Evolutionary conservation across 1,140 invertebrate genomes (phyloP).

Genomic region (Arctopsyche grandis): DNA sequence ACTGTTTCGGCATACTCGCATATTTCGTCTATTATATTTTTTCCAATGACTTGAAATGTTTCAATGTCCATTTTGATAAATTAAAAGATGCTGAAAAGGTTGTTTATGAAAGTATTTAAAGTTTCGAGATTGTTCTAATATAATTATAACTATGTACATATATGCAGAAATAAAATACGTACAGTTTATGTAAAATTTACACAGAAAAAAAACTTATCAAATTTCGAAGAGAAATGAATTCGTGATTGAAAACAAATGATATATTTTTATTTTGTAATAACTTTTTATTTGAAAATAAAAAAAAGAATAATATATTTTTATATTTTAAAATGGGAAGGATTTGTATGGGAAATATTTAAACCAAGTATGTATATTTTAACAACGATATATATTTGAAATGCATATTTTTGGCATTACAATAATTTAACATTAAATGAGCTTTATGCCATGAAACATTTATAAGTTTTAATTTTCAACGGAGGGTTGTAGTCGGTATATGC

Average conservation of each 20-base stretch:
- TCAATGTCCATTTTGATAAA: constrained; percentile 77
- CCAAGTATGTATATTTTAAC: constrained; percentile 4
- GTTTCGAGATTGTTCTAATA: no score
- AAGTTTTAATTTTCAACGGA: not conserved
- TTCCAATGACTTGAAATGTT: constrained; percentile 85
- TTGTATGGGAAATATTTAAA: not conserved
- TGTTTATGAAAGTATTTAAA: no score
- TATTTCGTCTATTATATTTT: constrained; percentile 95
- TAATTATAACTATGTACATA: no score
- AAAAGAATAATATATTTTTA: not conserved
- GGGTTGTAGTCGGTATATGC: no score
- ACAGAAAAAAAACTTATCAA: no score
- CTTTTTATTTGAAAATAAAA: not conserved
- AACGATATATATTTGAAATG: not conserved
- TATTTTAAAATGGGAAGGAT: no score
- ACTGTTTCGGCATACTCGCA: constrained; percentile 87
- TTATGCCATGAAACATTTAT: constrained; percentile 19
- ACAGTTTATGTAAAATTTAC: no score
- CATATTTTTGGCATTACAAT: constrained; percentile 25
- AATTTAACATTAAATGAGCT: constrained; percentile 25
- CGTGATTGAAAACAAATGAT: not conserved
- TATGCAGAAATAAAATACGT: no score
- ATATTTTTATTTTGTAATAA: not conserved
- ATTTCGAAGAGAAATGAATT: not conserved
- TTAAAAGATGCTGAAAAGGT: no score